Evolutionary conservation across 2,113 vertebrate species (phyloP).

Genomic region (Rhynchomys soricoides): DNA sequence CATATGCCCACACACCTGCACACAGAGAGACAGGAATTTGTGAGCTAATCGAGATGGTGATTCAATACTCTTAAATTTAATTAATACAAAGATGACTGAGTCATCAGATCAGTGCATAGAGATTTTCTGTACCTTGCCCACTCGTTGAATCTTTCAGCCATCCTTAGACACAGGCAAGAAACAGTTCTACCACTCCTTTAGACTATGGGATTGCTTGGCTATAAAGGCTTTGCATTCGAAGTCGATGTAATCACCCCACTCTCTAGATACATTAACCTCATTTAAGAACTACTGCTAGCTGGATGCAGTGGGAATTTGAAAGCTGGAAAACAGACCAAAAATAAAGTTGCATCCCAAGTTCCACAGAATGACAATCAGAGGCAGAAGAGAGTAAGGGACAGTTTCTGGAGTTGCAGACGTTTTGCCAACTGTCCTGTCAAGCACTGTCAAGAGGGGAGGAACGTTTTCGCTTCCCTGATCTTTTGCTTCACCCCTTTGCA

Average conservation of each 20-base stretch:
- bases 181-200: neutral
- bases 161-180: neutral
- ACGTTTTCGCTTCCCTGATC: constrained; percentile 75
- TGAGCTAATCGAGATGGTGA: neutral
- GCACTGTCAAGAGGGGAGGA: constrained; percentile 35
- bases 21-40: neutral
- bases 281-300: neutral
- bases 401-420: accelerated
- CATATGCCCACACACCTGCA: neutral
- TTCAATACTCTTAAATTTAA: neutral
- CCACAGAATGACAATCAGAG: neutral
- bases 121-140: neutral
- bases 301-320: neutral
- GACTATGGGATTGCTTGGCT: neutral
- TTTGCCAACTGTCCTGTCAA: neutral
- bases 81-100: neutral
- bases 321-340: neutral
- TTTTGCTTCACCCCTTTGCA: constrained; percentile 82
- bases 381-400: neutral
- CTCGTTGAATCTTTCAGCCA: neutral
- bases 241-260: neutral
- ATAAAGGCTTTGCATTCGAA: neutral
- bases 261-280: neutral
- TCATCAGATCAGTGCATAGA: neutral
- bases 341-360: neutral